These are phyloP conservation scores for Drosophila algonquin DNA, from an alignment of 2,888 invertebrate species.

Conservation along the genomic window DNA sequence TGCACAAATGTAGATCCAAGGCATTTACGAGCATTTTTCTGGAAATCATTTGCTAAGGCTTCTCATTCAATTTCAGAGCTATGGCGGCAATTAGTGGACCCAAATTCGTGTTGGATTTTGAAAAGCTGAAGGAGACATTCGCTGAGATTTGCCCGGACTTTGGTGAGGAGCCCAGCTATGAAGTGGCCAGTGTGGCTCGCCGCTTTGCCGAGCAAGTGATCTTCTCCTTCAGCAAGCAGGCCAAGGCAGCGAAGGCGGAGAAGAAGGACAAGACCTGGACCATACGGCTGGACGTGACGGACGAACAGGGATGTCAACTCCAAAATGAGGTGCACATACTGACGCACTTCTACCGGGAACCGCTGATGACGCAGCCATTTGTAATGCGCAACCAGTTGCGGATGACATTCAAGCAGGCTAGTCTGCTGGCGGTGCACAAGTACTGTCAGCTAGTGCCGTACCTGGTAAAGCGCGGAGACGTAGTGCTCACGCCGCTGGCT, in stretches of 20 bases:
- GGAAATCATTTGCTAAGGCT: background rate
- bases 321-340: conserved; percentile 33
- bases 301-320: background rate
- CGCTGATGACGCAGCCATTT: conserved; percentile 46
- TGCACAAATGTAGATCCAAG: too few species aligned
- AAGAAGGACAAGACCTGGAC: conserved; percentile 37
- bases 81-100: conserved; percentile 30
- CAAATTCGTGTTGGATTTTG: conserved; percentile 49
- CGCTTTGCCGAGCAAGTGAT: conserved; percentile 62
- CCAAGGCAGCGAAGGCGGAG: conserved; percentile 47
- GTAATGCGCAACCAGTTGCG: conserved; percentile 37
- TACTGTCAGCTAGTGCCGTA: conserved; percentile 63
- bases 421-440: conserved; percentile 64
- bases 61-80: conserved; percentile 14
- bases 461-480: conserved; percentile 42
- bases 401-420: conserved; percentile 67
- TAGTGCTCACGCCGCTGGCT: conserved; percentile 63
- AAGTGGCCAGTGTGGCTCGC: conserved; percentile 54
- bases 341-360: conserved; percentile 11
- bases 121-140: conserved; percentile 42
- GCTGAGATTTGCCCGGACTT: conserved; percentile 61
- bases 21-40: background rate
- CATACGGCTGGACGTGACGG: conserved; percentile 26
- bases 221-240: conserved; percentile 54
- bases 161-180: conserved; percentile 43